phyloP scores from a whole-genome alignment of 92 coral and sea anemone genomes.

The Palythoa heliodiscus region DNA sequence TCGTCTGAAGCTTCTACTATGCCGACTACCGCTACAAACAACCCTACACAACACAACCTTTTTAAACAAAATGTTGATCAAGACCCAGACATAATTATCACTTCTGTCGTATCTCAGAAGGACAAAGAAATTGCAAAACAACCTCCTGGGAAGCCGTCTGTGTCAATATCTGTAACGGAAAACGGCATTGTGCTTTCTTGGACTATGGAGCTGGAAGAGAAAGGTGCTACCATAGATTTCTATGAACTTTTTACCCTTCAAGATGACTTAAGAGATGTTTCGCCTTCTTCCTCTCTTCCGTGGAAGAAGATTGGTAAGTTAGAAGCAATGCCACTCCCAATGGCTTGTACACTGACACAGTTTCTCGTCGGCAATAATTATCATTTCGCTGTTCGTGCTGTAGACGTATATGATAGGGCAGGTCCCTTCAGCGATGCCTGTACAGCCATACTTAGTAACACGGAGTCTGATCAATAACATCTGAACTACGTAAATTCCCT shows the following conservation, averaged over 20 bases:
- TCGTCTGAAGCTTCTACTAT: neutral
- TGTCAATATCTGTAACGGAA: slow-evolving; percentile 81
- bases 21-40: neutral
- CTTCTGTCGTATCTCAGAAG: slow-evolving; percentile 29
- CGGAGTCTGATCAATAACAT: neutral
- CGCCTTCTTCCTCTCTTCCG: slow-evolving; percentile 64
- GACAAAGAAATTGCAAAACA: neutral
- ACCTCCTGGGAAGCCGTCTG: slow-evolving; percentile 82
- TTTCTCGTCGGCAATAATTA: slow-evolving; percentile 91
- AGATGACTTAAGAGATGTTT: slow-evolving; percentile 55
- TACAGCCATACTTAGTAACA: slow-evolving; percentile 66
- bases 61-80: neutral
- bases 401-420: slow-evolving; percentile 79
- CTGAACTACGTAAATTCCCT: no score
- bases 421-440: slow-evolving; percentile 94
- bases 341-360: slow-evolving; percentile 98
- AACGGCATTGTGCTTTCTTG: slow-evolving; percentile 93
- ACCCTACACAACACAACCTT: neutral
- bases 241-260: slow-evolving; percentile 96
- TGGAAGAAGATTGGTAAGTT: slow-evolving; percentile 97
- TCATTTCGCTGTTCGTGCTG: slow-evolving; percentile 95
- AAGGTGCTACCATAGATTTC: slow-evolving; percentile 65
- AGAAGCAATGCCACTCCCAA: slow-evolving; percentile 91
- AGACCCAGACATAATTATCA: slow-evolving; percentile 35
- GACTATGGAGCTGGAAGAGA: slow-evolving; percentile 77